Conservation (phyloP, 2,888 invertebrate genomes). For the Formica aserva region DNA sequence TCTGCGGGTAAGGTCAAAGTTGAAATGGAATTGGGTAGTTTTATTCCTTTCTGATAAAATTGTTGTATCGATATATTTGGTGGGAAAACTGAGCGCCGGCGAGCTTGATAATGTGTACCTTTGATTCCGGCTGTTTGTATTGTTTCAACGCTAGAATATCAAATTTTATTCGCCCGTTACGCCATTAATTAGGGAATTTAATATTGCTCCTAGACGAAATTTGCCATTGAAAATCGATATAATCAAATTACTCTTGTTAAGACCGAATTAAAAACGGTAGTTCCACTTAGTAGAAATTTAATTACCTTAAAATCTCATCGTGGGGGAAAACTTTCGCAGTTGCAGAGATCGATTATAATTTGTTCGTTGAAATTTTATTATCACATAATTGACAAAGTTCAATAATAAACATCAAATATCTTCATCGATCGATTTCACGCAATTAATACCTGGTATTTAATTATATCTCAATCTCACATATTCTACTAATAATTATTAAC, state of each 20-base stretch:
- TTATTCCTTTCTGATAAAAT: slow-evolving; percentile 38
- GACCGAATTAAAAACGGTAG: slow-evolving; percentile 26
- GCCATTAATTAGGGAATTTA: slow-evolving; percentile 34
- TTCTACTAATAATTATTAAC: slow-evolving; percentile 4
- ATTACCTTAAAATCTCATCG: slow-evolving; percentile 24
- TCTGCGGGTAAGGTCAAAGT: slow-evolving; percentile 36
- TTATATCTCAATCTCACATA: not conserved
- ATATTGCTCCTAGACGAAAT: slow-evolving; percentile 20
- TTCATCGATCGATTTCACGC: not conserved
- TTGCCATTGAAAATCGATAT: slow-evolving; percentile 35
- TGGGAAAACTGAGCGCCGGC: not conserved
- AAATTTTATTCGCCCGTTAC: slow-evolving; percentile 22
- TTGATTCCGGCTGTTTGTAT: slow-evolving; percentile 3
- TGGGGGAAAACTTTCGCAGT: not conserved
- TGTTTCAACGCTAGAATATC: not conserved
- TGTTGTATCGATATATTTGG: slow-evolving; percentile 50
- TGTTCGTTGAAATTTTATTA: not conserved
- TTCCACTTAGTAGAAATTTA: slow-evolving; percentile 29
- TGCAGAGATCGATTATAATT: slow-evolving; percentile 6
- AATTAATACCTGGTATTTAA: not conserved
- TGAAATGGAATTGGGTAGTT: slow-evolving; percentile 47
- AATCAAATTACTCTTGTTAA: slow-evolving; percentile 34
- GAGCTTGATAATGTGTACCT: not conserved
- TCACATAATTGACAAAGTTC: not conserved
- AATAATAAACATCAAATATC: not conserved